Percentiles rank a stretch among this genome's conserved stretches.
These are phyloP conservation scores for Hyperopisus bebe DNA, from an alignment of 2,113 vertebrate species.

Conservation along the genomic window DNA sequence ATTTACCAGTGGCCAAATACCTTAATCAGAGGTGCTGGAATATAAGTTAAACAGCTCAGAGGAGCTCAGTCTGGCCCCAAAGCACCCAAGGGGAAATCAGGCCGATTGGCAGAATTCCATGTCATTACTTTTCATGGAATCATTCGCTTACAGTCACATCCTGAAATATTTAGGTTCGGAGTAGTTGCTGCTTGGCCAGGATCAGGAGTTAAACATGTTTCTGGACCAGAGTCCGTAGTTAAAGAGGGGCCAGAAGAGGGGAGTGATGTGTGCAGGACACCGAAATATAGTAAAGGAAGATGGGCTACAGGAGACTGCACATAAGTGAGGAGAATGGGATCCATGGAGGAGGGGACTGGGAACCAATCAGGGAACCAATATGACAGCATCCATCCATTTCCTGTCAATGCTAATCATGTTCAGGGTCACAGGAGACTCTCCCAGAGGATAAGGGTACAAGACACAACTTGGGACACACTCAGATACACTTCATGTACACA, in stretches of 20 bases:
- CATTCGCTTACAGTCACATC: not conserved
- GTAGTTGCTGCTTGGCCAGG: not conserved
- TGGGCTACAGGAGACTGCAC: not conserved
- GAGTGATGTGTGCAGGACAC: not conserved
- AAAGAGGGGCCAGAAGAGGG: not conserved
- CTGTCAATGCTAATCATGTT: not conserved
- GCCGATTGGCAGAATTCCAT: not conserved
- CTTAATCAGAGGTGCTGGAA: conserved; percentile 1
- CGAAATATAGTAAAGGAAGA: not conserved
- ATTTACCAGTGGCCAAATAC: not conserved
- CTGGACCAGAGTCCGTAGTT: not conserved
- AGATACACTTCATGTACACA: too few relatives aligned
- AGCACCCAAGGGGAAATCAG: not conserved
- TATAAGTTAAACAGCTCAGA: not conserved
- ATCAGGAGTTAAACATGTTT: not conserved
- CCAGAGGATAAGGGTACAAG: too few relatives aligned
- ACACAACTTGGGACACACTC: too few relatives aligned
- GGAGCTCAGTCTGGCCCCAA: not conserved
- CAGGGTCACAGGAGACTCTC: too few relatives aligned
- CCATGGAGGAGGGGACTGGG: not conserved
- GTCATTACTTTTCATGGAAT: conserved; percentile 2
- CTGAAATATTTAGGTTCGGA: not conserved
- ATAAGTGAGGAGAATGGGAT: not conserved
- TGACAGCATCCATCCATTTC: not conserved
- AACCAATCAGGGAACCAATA: not conserved